These are phyloP conservation scores for Tichodroma muraria DNA, from an alignment of 2,113 vertebrate species.

Conservation along the genomic window DNA sequence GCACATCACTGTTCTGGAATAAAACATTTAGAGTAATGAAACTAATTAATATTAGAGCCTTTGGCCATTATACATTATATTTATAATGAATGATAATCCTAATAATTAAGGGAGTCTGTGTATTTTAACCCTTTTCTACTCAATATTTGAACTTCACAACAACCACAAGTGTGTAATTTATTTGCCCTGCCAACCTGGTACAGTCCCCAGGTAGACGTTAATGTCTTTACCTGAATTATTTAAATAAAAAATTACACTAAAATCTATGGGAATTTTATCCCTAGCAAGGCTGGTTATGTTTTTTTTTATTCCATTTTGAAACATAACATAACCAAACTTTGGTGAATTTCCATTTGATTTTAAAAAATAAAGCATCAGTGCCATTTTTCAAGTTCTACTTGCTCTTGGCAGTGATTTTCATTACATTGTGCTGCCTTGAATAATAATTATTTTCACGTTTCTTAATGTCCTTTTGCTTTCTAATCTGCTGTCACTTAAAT, in stretches of 20 bases:
- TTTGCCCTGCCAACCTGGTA: background rate
- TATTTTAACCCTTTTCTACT: background rate
- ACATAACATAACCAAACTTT: background rate
- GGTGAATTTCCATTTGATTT: background rate
- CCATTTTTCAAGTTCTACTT: background rate
- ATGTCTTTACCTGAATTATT: background rate
- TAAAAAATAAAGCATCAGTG: background rate
- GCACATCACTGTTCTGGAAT: background rate
- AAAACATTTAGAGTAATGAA: background rate
- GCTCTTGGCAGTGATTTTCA: background rate
- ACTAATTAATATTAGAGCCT: background rate
- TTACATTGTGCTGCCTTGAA: background rate
- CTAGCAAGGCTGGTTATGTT: background rate
- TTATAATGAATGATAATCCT: background rate
- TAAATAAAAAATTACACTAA: background rate
- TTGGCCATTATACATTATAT: background rate
- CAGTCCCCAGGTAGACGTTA: background rate
- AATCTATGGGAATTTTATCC: background rate
- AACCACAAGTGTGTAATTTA: background rate
- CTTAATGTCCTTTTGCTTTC: background rate
- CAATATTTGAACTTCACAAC: background rate
- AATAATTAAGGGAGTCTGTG: background rate
- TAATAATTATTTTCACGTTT: background rate
- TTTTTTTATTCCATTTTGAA: background rate
- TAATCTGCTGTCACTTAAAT: background rate